Base-by-base conservation (phyloP, 92 coral and sea anemone species). In the Epizoanthus stellaris region DNA sequence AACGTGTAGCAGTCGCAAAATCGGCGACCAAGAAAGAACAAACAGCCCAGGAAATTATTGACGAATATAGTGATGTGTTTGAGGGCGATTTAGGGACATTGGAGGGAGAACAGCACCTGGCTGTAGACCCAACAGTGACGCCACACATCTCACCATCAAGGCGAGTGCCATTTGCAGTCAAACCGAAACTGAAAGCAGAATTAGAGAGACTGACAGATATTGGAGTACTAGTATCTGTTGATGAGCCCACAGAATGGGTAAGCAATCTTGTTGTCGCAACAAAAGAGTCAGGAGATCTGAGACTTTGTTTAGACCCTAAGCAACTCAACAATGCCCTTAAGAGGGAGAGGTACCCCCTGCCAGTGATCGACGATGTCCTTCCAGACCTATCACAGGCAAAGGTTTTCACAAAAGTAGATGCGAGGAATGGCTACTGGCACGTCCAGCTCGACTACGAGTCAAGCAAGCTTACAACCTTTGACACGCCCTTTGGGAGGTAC, bases 181-280 rank as follows among this genome's bases (percentile, higher is more conserved):
- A 74, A 23, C 83, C 73, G 21, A 73, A 25, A 42, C 20, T 59
- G 68, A 59, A 84, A 53, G 42, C 61, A 56, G 89, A 77, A 79
- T 85, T 86, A 21, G 67, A 77, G 49, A 57, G 85, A 77, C 68
- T 79, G 40, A 79, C 85, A 23, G 80, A 77, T 47, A 19, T 79
- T 19, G 85, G 85, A 2, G 80, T 79, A 60, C 19, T 80, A 16
- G 25, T 54, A 25, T 77, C 70, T 16, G 49, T 79, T 14, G 80
- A 77, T 34, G 85, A 77, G 75, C 85, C 89, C 65, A 86, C 89
- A 47, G 67, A 59, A n/a, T 86, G 89, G 80, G 89, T 86, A 60
- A 79, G 89, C 80, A 77, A 79, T 38, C 14, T 77, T 57, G 87
- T 83, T 58, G 67, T 83, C 5, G 85, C 89, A 19, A 76, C 85